Conservation (phyloP, 2,888 invertebrate genomes). For the Rapana venosa region DNA sequence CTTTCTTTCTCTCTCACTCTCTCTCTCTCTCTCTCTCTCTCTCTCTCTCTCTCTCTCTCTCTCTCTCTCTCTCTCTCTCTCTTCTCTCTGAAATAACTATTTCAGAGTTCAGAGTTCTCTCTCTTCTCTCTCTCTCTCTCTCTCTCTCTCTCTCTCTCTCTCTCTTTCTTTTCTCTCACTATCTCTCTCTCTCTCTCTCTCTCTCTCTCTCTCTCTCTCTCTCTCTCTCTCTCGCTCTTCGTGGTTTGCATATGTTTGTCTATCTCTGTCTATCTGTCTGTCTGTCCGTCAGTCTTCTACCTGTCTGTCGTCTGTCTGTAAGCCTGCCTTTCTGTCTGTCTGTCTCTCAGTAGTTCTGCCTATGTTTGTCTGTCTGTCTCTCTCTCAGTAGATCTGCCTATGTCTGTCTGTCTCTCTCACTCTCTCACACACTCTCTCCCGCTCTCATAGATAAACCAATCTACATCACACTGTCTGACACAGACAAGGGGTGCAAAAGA, state of each 20-base stretch:
- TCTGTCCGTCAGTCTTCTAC: not conserved
- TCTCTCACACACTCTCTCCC: not conserved
- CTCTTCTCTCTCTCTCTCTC: too few relatives aligned
- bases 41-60: too few relatives aligned
- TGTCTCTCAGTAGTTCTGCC: not conserved
- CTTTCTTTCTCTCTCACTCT: too few relatives aligned
- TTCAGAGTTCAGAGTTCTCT: too few relatives aligned
- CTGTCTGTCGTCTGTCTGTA: not conserved
- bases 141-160: not conserved
- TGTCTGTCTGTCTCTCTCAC: not conserved
- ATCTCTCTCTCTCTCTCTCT: not conserved
- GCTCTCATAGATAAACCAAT: not conserved
- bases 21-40: too few relatives aligned
- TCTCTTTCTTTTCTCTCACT: not conserved
- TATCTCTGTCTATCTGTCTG: not conserved
- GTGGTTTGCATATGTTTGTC: not conserved
- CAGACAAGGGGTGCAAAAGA: too few relatives aligned
- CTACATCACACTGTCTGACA: too few relatives aligned
- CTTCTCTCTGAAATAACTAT: too few relatives aligned
- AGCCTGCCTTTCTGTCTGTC: not conserved
- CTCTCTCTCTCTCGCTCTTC: not conserved
- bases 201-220: slow-evolving; percentile 8
- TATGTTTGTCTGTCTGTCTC: not conserved
- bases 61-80: too few relatives aligned
- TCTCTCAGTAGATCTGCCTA: not conserved